Evolutionary conservation across 1,140 invertebrate genomes (phyloP).

Genomic region (Caenorhabditis latens): DNA sequence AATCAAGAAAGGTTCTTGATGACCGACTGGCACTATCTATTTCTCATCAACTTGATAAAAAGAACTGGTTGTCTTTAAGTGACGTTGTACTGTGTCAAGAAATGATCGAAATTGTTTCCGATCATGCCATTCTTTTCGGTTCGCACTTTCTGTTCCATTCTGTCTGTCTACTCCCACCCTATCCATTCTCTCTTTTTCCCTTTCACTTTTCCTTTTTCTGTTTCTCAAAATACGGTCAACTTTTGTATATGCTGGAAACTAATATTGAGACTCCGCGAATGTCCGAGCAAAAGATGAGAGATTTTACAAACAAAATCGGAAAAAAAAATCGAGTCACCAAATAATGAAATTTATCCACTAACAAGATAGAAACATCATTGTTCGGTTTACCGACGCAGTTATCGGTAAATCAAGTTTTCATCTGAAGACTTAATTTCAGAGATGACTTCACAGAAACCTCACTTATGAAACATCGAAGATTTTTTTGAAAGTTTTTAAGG

Average conservation of each 20-base stretch:
- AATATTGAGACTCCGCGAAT: neutral
- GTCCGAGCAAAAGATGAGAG: slow-evolving; percentile 48
- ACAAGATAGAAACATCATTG: slow-evolving; percentile 3
- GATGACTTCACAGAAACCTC: no score
- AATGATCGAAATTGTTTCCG: slow-evolving; percentile 21
- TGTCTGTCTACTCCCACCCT: neutral
- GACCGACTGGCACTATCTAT: neutral
- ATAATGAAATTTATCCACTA: slow-evolving; percentile 28
- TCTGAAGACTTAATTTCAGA: no score
- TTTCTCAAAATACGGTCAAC: slow-evolving; percentile 23
- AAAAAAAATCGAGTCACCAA: slow-evolving; percentile 21
- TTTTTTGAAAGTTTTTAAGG: no score
- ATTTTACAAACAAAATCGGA: slow-evolving; percentile 27
- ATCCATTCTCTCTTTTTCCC: neutral
- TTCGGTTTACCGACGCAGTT: neutral
- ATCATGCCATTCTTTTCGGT: neutral
- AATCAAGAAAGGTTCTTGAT: neutral
- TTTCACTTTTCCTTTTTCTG: neutral
- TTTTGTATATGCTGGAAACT: neutral
- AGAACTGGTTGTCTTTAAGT: slow-evolving; percentile 4
- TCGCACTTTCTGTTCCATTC: slow-evolving; percentile 15
- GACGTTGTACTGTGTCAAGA: slow-evolving; percentile 7
- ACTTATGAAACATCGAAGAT: no score
- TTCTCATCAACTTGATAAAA: neutral
- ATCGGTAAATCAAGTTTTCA: neutral